phyloP scores from a whole-genome alignment of 2,888 invertebrate genomes.

The Agrochola lota region DNA sequence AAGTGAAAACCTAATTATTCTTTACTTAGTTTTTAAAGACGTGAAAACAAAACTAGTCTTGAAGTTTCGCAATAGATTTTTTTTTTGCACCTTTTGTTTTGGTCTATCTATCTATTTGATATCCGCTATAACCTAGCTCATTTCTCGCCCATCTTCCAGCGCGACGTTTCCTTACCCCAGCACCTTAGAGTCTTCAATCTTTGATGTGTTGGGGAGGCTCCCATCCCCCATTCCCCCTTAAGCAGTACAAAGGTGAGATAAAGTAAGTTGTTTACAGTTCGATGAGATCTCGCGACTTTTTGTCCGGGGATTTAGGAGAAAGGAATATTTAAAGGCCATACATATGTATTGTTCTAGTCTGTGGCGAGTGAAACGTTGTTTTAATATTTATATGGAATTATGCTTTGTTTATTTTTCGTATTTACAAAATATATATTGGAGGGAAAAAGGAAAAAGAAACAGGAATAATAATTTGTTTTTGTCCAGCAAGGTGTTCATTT shows the following conservation, averaged over 20 bases:
- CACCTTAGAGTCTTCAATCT: conserved; percentile 73
- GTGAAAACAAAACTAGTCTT: neutral
- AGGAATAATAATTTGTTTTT: conserved; percentile 6
- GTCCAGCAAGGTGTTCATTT: neutral
- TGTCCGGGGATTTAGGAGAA: conserved; percentile 36
- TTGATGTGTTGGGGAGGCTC: conserved; percentile 72
- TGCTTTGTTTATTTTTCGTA: neutral
- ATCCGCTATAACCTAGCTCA: conserved; percentile 9
- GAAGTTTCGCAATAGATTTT: neutral
- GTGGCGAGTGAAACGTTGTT: conserved; percentile 18
- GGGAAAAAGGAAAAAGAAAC: neutral
- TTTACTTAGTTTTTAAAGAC: neutral
- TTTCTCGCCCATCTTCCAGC: conserved; percentile 51
- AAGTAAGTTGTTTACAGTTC: conserved; percentile 72
- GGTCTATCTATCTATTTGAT: neutral
- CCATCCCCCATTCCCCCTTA: conserved; percentile 32
- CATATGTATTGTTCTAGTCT: conserved; percentile 21
- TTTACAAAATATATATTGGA: neutral
- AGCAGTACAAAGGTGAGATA: conserved; percentile 73
- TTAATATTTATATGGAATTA: conserved; percentile 50
- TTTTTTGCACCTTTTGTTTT: too few relatives aligned
- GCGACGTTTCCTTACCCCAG: conserved; percentile 27
- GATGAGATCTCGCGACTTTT: conserved; percentile 62
- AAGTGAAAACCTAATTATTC: neutral
- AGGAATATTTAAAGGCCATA: conserved; percentile 46